Evolutionary conservation across 2,888 invertebrate species (phyloP).

Genomic region (Parnassius orleans): DNA sequence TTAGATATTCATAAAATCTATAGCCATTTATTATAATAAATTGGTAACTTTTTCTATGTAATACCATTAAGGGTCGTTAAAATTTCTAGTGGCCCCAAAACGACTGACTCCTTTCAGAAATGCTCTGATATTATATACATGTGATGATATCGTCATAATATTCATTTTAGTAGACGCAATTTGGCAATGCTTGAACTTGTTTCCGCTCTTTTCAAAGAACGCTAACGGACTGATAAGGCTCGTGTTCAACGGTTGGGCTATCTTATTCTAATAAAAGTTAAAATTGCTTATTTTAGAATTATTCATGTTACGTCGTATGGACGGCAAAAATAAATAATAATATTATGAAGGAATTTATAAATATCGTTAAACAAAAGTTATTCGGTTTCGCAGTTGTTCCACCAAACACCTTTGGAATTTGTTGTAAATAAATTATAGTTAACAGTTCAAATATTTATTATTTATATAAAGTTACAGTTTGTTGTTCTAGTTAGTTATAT

Average conservation of each 20-base stretch:
- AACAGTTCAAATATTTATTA: not conserved
- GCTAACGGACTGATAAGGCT: constrained; percentile 19
- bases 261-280: constrained; percentile 19
- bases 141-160: constrained; percentile 17
- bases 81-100: too few relatives aligned
- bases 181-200: constrained; percentile 22
- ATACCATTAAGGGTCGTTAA: too few relatives aligned
- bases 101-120: too few relatives aligned
- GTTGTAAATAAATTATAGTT: not conserved
- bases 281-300: not conserved
- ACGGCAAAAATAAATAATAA: too few relatives aligned
- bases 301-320: too few relatives aligned
- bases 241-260: constrained; percentile 14
- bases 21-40: too few relatives aligned
- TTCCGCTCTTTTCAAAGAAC: constrained; percentile 24
- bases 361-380: too few relatives aligned
- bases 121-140: not conserved
- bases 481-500: too few relatives aligned
- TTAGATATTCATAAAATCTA: too few relatives aligned
- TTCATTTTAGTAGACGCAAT: constrained; percentile 22
- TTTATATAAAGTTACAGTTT: not conserved
- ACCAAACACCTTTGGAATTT: not conserved
- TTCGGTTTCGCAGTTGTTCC: too few relatives aligned
- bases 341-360: too few relatives aligned
- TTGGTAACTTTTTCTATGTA: too few relatives aligned